Evolutionary conservation across 2,113 vertebrate genomes (phyloP), one percentile per base, ranked within the genome.

Genomic region (Cathartes aura): DNA sequence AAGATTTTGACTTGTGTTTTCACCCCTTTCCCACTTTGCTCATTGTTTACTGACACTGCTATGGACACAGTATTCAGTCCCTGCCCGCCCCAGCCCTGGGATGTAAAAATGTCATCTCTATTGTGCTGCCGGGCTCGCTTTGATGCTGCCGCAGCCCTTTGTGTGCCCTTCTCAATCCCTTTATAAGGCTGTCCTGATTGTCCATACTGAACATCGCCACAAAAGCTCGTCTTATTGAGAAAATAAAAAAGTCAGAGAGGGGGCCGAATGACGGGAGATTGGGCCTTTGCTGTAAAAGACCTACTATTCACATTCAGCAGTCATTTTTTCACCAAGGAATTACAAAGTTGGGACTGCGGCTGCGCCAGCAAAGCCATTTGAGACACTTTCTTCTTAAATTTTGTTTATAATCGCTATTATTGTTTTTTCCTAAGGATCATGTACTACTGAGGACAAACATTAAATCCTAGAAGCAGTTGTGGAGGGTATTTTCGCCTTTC

Each of bases 21-120:
- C 98, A 98, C 97, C 97, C 98, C 96, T 98, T 97, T 96, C 98
- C 96, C 97, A 98, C 97, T 98, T 97, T 98, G 96, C 96, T 97
- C 98, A 97, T 98, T 98, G 98, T 97, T 95, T 96, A 96, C 96
- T 95, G 89, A 97, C 96, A 93, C 87, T 36, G 78, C 95, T 96
- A 87, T 96, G 98, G 97, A 97, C 97, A 97, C 84, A 97, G 96
- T 89, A 96, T 97, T 98, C 95, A 97, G 94, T 89, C 97, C 88
- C 96, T 87, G 97, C 98, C 93, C 96, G 96, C 96, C 97, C 98
- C 96, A 91, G 96, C 98, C 98, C 97, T 56, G 98, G 98, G 98
- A 99, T 98, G 98, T 98, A 98, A 98, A 99, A 98, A 99, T 98
- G 98, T 99, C 99, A 99, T 97, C 93, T 98, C 98, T 98, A 98